A percentile compares a stretch with the other conserved stretches of the same genome.
Evolutionary conservation across 2,797 vertebrate genomes (phyloP).

Genomic region (Allobates femoralis): DNA sequence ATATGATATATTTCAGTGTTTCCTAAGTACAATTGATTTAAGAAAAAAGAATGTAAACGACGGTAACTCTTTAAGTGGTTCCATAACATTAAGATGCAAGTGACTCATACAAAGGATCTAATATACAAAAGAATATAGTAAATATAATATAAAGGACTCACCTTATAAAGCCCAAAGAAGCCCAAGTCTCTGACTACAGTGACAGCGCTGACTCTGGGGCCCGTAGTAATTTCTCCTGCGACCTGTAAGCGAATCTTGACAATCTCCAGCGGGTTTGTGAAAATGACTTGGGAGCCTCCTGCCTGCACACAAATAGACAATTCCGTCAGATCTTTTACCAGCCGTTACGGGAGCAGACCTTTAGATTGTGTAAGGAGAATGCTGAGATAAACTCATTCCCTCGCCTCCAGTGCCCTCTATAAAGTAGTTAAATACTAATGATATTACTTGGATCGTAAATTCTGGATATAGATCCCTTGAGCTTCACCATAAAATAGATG

Average conservation of each 20-base stretch:
- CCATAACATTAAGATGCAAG: no score
- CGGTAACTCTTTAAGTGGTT: no score
- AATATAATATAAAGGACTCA: conserved; percentile 66
- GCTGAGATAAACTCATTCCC: conserved; percentile 2
- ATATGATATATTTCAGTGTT: no score
- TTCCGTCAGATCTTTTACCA: conserved; percentile 40
- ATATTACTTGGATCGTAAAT: neutral
- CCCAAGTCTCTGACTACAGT: conserved; percentile 93
- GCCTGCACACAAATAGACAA: conserved; percentile 79
- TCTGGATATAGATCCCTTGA: neutral
- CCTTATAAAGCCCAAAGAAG: conserved; percentile 97
- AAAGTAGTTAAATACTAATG: conserved; percentile 13
- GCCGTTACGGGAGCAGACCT: conserved; percentile 10
- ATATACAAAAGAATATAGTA: neutral
- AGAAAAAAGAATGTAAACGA: no score
- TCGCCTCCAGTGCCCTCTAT: conserved; percentile 17
- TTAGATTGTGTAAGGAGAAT: conserved; percentile 5
- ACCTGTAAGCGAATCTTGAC: conserved; percentile 99
- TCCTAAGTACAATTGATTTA: no score
- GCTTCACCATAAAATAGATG: neutral
- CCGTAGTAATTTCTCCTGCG: conserved; percentile 97
- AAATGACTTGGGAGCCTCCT: conserved; percentile 97
- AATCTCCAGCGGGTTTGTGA: conserved; percentile 98
- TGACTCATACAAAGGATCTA: no score
- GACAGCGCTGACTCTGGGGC: conserved; percentile 92